Conservation (phyloP, 1,140 invertebrate genomes). For the Macrotrachela quadricornifera region DNA sequence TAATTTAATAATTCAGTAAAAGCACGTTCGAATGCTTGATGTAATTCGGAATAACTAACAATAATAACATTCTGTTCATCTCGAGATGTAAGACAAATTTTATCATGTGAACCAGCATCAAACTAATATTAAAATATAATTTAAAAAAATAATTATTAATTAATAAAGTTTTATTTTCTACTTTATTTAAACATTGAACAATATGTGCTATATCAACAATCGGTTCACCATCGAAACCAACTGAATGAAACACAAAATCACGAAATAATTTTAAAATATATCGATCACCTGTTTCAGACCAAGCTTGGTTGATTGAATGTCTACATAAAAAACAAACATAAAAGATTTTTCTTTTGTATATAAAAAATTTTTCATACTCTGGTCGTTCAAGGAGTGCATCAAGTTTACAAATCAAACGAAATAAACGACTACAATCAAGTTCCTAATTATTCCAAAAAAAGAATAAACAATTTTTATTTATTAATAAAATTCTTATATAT, state of each 20-base stretch:
- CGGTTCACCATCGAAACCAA: conserved; percentile 67
- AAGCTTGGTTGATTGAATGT: conserved; percentile 46
- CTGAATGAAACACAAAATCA: conserved; percentile 82
- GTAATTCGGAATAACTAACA: conserved; percentile 75
- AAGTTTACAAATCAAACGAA: conserved; percentile 68
- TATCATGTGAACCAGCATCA: conserved; percentile 57
- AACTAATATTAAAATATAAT: conserved; percentile 19
- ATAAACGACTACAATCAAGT: conserved; percentile 74
- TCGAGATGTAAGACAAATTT: conserved; percentile 80
- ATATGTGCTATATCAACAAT: conserved; percentile 90
- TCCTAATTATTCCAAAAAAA: no score
- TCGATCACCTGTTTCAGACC: conserved; percentile 87
- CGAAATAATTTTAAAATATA: conserved; percentile 94
- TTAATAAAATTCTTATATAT: no score
- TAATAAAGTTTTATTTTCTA: conserved; percentile 21
- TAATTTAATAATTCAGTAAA: conserved; percentile 51
- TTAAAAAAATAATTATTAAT: conserved; percentile 2
- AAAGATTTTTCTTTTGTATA: background rate
- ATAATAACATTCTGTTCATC: conserved; percentile 86
- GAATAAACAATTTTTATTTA: no score
- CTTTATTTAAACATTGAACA: conserved; percentile 73
- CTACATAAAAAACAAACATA: conserved; percentile 11
- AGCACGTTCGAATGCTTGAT: conserved; percentile 73
- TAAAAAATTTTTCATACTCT: conserved; percentile 41
- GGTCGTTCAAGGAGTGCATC: conserved; percentile 75